phyloP scores from a whole-genome alignment of 2,113 vertebrate species.

The Gadus macrocephalus region DNA sequence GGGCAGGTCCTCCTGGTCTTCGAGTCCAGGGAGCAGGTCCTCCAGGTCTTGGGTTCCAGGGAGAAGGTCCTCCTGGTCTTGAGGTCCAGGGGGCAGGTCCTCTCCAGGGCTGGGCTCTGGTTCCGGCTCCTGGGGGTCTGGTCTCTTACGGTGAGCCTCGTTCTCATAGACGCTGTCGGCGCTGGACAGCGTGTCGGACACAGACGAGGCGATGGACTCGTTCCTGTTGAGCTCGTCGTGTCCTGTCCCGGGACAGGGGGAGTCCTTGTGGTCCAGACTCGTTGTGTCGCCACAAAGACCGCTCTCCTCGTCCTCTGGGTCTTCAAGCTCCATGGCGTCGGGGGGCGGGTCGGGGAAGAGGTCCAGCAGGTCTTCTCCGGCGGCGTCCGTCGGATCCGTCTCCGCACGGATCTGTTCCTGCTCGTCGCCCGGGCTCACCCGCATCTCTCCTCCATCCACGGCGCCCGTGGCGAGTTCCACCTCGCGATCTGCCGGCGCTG shows the following conservation, averaged over 20 bases:
- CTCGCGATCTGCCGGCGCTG: constrained; percentile 52
- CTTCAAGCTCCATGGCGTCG: constrained; percentile 18
- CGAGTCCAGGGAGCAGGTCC: neutral
- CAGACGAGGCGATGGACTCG: constrained; percentile 65
- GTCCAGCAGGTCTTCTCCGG: constrained; percentile 20
- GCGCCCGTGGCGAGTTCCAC: constrained; percentile 52
- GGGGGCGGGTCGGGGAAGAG: constrained; percentile 31
- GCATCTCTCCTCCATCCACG: constrained; percentile 48
- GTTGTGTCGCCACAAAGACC: constrained; percentile 17
- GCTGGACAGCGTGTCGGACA: constrained; percentile 69
- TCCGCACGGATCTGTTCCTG: constrained; percentile 43
- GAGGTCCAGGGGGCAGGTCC: too few species aligned
- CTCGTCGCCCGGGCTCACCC: constrained; percentile 39
- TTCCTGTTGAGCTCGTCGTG: constrained; percentile 65
- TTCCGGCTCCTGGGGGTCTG: constrained; percentile 48
- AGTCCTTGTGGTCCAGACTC: constrained; percentile 43
- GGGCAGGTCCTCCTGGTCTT: neutral
- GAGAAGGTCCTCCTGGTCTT: neutral
- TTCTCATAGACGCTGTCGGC: constrained; percentile 69
- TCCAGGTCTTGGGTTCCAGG: neutral
- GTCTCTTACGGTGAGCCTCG: constrained; percentile 49
- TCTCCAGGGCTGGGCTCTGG: constrained; percentile 20
- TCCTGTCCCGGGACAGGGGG: constrained; percentile 41
- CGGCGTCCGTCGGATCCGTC: constrained; percentile 30
- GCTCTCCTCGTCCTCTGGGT: constrained; percentile 22